phyloP scores from a whole-genome alignment of 2,888 invertebrate species.

The Drosophila subsilvestris region DNA sequence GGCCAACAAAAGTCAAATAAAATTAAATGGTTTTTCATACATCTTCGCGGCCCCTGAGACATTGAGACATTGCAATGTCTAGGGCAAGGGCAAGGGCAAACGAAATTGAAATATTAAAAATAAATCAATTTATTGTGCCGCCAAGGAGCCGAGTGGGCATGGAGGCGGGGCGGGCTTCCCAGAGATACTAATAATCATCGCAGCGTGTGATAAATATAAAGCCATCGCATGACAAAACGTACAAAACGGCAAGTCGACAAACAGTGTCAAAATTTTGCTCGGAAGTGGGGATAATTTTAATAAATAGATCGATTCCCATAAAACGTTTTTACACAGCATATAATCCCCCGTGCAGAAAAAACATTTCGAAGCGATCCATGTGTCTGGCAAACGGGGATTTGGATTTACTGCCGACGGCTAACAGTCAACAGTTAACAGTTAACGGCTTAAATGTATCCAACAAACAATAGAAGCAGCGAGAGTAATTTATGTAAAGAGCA shows the following conservation, averaged over 20 bases:
- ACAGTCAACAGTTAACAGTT: conserved; percentile 40
- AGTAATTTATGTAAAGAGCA: conserved; percentile 46
- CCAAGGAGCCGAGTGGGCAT: conserved; percentile 1
- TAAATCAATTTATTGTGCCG: conserved; percentile 37
- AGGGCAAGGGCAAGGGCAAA: conserved; percentile 10
- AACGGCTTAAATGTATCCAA: conserved; percentile 38
- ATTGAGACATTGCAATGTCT: conserved; percentile 20
- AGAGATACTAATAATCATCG: not conserved
- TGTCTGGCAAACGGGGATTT: conserved; percentile 4
- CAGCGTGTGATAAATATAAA: conserved; percentile 24
- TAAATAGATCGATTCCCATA: not conserved
- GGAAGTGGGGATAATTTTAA: not conserved
- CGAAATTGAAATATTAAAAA: conserved; percentile 16
- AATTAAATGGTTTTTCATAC: conserved; percentile 46
- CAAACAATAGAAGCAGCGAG: conserved; percentile 36
- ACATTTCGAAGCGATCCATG: conserved; percentile 26
- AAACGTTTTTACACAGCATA: not conserved
- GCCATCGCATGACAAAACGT: conserved; percentile 46
- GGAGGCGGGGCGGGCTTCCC: not conserved
- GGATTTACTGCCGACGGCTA: conserved; percentile 27
- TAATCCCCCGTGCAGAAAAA: conserved; percentile 7
- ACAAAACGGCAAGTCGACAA: conserved; percentile 35
- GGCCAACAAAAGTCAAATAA: conserved; percentile 45
- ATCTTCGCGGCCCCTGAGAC: conserved; percentile 13
- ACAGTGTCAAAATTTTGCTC: conserved; percentile 6